phyloP scores from a whole-genome alignment of 1,140 invertebrate genomes.

The Lepidurus arcticus region DNA sequence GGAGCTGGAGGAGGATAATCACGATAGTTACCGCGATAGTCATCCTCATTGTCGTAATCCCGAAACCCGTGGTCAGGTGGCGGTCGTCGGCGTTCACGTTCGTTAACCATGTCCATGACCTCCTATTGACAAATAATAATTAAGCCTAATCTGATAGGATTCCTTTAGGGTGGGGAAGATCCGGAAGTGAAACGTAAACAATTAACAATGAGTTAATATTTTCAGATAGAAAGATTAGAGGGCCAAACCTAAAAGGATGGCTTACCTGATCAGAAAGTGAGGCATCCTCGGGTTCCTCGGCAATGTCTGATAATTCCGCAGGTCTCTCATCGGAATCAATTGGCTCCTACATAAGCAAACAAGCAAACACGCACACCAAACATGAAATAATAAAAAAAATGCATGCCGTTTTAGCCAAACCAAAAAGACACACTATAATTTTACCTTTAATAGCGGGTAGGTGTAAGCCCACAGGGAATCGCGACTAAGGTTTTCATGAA shows the following conservation, averaged over 20 bases:
- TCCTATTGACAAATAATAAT: conserved; percentile 27
- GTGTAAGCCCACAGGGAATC: conserved; percentile 18
- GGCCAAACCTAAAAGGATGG: neutral
- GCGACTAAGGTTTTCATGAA: neutral
- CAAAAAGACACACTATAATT: conserved; percentile 20
- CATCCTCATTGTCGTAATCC: neutral
- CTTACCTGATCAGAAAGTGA: conserved; percentile 37
- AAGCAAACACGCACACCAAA: neutral
- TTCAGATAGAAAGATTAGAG: neutral
- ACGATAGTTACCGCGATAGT: neutral
- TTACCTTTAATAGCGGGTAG: conserved; percentile 24
- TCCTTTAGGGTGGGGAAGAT: neutral
- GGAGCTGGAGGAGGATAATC: neutral
- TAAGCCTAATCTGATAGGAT: neutral
- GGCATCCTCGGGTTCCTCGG: conserved; percentile 46
- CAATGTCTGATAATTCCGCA: conserved; percentile 50
- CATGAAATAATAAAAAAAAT: conserved; percentile 25
- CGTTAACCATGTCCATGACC: conserved; percentile 3
- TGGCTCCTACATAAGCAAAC: conserved; percentile 17
- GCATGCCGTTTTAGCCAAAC: conserved; percentile 19
- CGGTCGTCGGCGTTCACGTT: neutral
- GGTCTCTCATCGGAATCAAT: conserved; percentile 39
- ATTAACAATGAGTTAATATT: neutral
- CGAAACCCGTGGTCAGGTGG: neutral
- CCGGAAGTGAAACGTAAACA: neutral